phyloP scores from a whole-genome alignment of 2,113 vertebrate genomes.

The Candoia aspera region DNA sequence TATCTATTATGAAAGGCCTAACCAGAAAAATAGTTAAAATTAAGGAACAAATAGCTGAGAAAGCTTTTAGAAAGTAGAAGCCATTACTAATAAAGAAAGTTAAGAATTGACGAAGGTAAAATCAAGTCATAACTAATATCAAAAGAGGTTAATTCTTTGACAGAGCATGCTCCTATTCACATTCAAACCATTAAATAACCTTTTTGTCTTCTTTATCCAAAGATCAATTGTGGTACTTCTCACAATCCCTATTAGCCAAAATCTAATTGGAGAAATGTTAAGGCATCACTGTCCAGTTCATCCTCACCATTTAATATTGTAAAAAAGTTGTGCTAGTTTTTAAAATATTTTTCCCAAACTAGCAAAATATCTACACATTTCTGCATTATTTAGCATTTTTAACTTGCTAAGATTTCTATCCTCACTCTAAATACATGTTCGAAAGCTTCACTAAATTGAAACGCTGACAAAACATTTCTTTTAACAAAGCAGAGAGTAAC shows the following conservation, averaged over 20 bases:
- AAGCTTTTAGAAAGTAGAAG: slow-evolving; percentile 41
- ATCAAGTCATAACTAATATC: slow-evolving; percentile 43
- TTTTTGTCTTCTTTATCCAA: slow-evolving; percentile 57
- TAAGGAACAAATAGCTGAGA: background rate
- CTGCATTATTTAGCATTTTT: slow-evolving; percentile 49
- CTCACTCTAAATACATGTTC: background rate
- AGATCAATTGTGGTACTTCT: slow-evolving; percentile 41
- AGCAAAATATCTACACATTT: slow-evolving; percentile 26
- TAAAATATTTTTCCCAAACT: slow-evolving; percentile 9
- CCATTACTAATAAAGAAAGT: slow-evolving; percentile 47
- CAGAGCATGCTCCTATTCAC: slow-evolving; percentile 84
- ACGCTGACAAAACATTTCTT: background rate
- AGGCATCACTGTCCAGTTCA: background rate
- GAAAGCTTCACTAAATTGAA: background rate
- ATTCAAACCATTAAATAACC: slow-evolving; percentile 67
- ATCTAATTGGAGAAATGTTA: slow-evolving; percentile 26
- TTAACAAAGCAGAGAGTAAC: background rate
- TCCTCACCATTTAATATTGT: background rate
- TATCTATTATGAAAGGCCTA: background rate
- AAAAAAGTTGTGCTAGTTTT: slow-evolving; percentile 5
- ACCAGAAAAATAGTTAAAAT: background rate
- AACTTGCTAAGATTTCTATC: background rate
- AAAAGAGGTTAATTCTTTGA: slow-evolving; percentile 73
- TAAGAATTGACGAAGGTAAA: slow-evolving; percentile 56
- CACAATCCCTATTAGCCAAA: slow-evolving; percentile 13